phyloP scores from a whole-genome alignment of 2,113 vertebrate species.

The Pandion haliaetus region DNA sequence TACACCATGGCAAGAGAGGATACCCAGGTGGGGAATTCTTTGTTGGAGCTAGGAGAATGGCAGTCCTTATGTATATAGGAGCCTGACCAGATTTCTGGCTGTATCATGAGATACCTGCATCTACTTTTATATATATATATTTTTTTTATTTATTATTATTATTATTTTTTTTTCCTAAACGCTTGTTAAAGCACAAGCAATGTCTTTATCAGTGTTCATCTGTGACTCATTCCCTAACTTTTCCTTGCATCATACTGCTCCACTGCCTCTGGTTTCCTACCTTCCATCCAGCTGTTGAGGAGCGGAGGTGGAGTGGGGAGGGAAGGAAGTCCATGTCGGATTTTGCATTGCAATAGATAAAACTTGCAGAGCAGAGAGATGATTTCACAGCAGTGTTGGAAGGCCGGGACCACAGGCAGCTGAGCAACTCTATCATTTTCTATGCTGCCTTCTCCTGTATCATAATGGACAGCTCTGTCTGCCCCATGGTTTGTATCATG shows the following conservation, averaged over 20 bases:
- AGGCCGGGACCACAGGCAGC: not conserved
- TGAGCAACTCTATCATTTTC: not conserved
- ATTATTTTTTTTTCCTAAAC: not conserved
- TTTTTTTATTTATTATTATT: too few species aligned
- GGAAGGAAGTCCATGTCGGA: not conserved
- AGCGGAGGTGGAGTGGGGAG: not conserved
- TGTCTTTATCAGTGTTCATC: not conserved
- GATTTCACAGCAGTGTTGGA: not conserved
- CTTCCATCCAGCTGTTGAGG: slow-evolving; percentile 21
- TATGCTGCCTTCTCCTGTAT: not conserved
- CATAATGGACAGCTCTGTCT: not conserved
- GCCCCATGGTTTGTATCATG: not conserved
- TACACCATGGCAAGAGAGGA: not conserved
- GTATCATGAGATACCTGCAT: not conserved
- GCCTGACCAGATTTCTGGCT: slow-evolving; percentile 69
- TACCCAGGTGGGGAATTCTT: not conserved
- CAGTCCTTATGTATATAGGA: not conserved
- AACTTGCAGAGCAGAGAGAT: not conserved
- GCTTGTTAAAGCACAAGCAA: slow-evolving; percentile 13
- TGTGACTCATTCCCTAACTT: not conserved
- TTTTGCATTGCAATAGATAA: not conserved
- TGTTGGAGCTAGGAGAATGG: not conserved
- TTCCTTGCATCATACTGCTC: not conserved
- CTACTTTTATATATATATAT: not conserved
- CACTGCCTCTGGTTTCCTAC: slow-evolving; percentile 50